Base-by-base conservation (phyloP, 2,888 invertebrate genomes). In the Metopia argyrocephala region DNA sequence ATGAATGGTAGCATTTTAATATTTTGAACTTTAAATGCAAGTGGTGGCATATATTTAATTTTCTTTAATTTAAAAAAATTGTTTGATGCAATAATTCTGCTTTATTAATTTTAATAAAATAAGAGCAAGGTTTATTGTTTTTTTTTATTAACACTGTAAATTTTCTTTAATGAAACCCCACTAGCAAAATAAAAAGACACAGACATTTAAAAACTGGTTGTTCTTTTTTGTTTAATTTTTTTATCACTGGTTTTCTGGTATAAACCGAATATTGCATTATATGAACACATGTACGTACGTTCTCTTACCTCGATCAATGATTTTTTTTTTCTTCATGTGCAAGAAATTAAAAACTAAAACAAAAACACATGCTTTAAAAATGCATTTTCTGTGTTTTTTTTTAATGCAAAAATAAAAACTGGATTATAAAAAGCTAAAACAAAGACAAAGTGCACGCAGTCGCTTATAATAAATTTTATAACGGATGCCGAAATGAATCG, bases 371-470 rank as follows among this genome's bases (percentile, higher is more conserved):
- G 74, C 59, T 71, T 38, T 74, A 31, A 81, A 80, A 81, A 81
- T 81, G 81, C 74, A 81, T 68, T 78, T 81, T 81, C 78, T 75
- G 78, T 81, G 81, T 81, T 76, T 31, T 62, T 5, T 21, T 12
- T 21, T 25, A 66, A 66, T 61, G 52, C 38, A 28, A 20, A 62
- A 31, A 57, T 15, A 9, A 25, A 21, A 12, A 48, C 9, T 21
- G 38, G 9, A 18, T 59, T 46, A 45, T 45, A 45, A 62, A 56
- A 61, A 46, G 38, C 18, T 31, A 56, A 64, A 54, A 38, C 31
- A 57, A 28, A 75, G 25, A 45, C 25, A 18, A 18, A 48, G 18
- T 46, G 46, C 62, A 25, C 18, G 54, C 25, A 70, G 66, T 61
- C 69, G 78, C 74, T 81, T 76, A 69, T 74, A 73, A 50, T 65